Base-by-base conservation (phyloP, 2,888 invertebrate genomes). In the Sesia apiformis region DNA sequence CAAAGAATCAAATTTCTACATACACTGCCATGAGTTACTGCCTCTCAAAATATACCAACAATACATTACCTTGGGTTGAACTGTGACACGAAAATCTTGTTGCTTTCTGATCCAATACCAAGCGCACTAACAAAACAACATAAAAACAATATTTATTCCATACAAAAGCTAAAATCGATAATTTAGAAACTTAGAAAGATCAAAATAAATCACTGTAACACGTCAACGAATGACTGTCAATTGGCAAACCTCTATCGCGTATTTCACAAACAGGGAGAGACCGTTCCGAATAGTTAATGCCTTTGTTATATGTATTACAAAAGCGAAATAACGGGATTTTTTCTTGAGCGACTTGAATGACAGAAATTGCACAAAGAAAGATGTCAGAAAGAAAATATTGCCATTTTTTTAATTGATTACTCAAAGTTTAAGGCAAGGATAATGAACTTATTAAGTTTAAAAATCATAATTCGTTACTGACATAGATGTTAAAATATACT, bases 291-390 rank as follows among this genome's bases (percentile, higher is more conserved):
- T 74, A 77, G 72, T 73, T 74, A 78, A 75, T 75, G 76, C 77
- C 80, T 85, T 86, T 82, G 81, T 84, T 81, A 81, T 60, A 80
- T 73, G 76, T 80, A 79, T 83, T 84, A 83, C 80, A 85, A 23
- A 81, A 84, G 84, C 74, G 70, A 81, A 83, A 76, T 88, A 87
- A 87, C 86, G 87, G 87, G 84, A 88, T 80, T 79, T 79, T 23
- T 81, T 79, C 78, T 77, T 74, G 79, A 79, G 72, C 79, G 76
- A 78, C 75, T 73, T 76, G 72, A 74, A 72, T 76, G 72, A 75
- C 76, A 80, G 78, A 83, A 57, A 60, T 58, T 58, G 57, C 58
- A 60, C 70, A 70, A 71, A 72, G 70, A 66, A 85, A 82, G 78
- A 81, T 79, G 80, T 82, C 81, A 82, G 78, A 66, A 65, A 55